Evolutionary conservation across 2,888 invertebrate species (phyloP).

Genomic region (Doris montereyensis): DNA sequence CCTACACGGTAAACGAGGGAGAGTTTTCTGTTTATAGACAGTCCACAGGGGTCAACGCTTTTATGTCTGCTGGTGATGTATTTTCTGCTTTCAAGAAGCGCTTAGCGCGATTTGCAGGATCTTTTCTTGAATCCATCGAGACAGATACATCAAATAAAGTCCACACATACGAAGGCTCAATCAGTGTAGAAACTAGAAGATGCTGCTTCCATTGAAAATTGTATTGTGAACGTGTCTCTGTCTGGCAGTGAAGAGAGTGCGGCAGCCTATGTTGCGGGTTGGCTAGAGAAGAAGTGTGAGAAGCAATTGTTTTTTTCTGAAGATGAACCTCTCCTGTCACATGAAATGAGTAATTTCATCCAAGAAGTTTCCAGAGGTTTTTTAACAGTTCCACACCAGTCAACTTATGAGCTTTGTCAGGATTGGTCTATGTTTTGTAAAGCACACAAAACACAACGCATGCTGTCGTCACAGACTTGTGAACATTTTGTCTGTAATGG

Average conservation of each 20-base stretch:
- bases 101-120: not conserved
- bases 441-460: slow-evolving; percentile 6
- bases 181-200: not conserved
- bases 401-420: slow-evolving; percentile 14
- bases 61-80: slow-evolving; percentile 5
- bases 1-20: no score
- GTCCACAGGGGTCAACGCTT: slow-evolving; percentile 8
- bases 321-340: slow-evolving; percentile 4
- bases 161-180: not conserved
- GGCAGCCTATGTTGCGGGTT: not conserved
- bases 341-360: not conserved
- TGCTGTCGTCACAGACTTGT: slow-evolving; percentile 15
- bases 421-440: slow-evolving; percentile 18
- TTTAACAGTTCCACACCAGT: not conserved
- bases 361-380: slow-evolving; percentile 15
- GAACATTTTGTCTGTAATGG: not conserved
- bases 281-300: not conserved
- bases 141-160: not conserved
- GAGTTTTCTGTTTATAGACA: no score
- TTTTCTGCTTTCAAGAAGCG: not conserved
- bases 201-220: not conserved
- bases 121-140: not conserved
- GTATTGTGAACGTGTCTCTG: no score
- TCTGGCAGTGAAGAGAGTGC: no score
- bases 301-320: not conserved